phyloP scores from a whole-genome alignment of 2,113 vertebrate species.

The Syngnathus floridae region DNA sequence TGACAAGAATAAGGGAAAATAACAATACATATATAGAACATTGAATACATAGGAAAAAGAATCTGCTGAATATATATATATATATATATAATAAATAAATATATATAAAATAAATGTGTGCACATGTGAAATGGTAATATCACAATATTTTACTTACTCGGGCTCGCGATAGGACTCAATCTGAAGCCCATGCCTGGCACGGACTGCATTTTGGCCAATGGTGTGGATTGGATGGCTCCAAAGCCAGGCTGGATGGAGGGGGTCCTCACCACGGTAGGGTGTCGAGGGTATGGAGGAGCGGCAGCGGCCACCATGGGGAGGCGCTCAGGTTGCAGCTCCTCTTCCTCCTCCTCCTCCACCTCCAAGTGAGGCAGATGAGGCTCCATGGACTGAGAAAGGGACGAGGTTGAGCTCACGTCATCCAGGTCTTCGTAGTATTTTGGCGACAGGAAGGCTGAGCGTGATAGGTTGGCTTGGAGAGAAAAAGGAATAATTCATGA shows the following conservation, averaged over 20 bases:
- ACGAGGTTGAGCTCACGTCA: constrained; percentile 86
- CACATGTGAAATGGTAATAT: background rate
- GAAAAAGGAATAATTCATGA: constrained; percentile 10
- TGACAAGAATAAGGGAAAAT: background rate
- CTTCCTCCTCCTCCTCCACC: constrained; percentile 60
- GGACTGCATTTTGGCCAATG: constrained; percentile 71
- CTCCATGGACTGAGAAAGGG: constrained; percentile 80
- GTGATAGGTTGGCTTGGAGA: constrained; percentile 80
- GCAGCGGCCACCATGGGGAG: constrained; percentile 33
- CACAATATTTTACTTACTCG: constrained; percentile 46
- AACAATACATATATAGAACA: too few species aligned
- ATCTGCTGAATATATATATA: background rate
- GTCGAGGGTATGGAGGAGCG: constrained; percentile 58
- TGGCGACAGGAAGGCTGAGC: constrained; percentile 90
- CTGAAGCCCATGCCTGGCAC: constrained; percentile 41
- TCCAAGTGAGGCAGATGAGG: constrained; percentile 67
- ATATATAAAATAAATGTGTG: background rate
- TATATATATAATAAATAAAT: background rate
- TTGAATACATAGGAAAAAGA: too few species aligned
- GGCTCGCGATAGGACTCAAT: constrained; percentile 56
- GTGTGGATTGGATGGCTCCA: constrained; percentile 63
- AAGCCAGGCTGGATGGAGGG: constrained; percentile 82
- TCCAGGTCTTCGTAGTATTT: constrained; percentile 90
- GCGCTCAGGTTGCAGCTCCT: constrained; percentile 47
- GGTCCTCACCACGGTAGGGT: constrained; percentile 81